Conservation (phyloP, 2,888 invertebrate genomes). For the Noctua fimbriata region DNA sequence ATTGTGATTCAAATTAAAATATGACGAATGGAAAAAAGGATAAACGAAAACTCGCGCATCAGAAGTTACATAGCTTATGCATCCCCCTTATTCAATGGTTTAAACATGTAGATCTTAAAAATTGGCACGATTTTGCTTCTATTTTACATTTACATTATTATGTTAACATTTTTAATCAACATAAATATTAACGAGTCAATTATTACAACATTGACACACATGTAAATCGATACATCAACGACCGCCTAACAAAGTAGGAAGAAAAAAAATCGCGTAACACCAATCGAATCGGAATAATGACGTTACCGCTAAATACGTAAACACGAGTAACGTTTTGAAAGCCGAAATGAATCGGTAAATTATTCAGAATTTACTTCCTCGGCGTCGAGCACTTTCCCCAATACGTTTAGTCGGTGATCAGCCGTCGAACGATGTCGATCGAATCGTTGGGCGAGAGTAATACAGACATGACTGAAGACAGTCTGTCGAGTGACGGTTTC, state of each 20-base stretch:
- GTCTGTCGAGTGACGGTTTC: conserved; percentile 75
- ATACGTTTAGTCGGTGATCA: conserved; percentile 75
- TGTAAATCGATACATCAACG: conserved; percentile 35
- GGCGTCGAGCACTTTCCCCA: conserved; percentile 68
- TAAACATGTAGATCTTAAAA: conserved; percentile 10
- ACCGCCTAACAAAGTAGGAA: conserved; percentile 44
- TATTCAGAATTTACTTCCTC: conserved; percentile 74
- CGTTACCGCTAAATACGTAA: conserved; percentile 63
- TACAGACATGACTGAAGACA: conserved; percentile 82
- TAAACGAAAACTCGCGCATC: neutral
- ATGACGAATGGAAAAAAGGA: neutral
- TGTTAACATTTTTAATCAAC: conserved; percentile 37
- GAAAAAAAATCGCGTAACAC: conserved; percentile 55
- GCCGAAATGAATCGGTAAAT: conserved; percentile 72
- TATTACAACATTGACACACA: conserved; percentile 58
- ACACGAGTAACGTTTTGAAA: conserved; percentile 68
- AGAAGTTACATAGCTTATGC: neutral
- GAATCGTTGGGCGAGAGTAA: conserved; percentile 66
- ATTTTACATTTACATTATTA: conserved; percentile 1
- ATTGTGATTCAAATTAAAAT: neutral
- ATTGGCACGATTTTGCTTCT: neutral
- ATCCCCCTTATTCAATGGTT: neutral
- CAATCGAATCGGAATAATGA: conserved; percentile 55
- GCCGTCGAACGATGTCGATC: conserved; percentile 75
- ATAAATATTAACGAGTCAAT: conserved; percentile 37